phyloP scores from a whole-genome alignment of 2,888 invertebrate genomes.

The Mesopsocus fuscifrons region DNA sequence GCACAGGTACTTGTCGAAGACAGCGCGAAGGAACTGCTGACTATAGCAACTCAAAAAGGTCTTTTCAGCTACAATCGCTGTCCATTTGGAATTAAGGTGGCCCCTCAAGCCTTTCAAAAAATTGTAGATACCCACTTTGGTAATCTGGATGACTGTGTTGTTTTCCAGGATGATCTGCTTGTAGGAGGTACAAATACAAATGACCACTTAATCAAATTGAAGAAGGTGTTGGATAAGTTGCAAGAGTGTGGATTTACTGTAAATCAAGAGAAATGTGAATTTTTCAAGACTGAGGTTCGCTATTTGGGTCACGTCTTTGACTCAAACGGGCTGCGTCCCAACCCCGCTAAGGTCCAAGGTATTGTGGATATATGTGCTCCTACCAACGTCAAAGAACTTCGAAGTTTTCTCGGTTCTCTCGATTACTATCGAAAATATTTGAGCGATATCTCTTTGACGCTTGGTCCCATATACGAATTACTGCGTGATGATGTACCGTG shows the following conservation, averaged over 20 bases:
- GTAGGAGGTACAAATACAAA: too few relatives aligned
- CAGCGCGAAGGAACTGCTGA: slow-evolving; percentile 11
- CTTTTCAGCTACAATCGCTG: slow-evolving; percentile 14
- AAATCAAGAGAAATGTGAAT: neutral
- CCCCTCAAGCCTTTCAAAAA: slow-evolving; percentile 15
- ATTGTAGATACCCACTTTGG: slow-evolving; percentile 15
- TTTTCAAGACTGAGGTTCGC: neutral
- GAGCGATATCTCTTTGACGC: neutral
- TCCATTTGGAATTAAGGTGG: slow-evolving; percentile 14
- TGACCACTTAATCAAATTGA: too few relatives aligned
- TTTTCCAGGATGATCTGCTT: too few relatives aligned
- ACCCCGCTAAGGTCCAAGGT: neutral
- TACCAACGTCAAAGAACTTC: neutral
- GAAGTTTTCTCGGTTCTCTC: neutral
- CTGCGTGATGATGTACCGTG: neutral
- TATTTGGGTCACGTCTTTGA: neutral
- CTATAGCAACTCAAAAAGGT: slow-evolving; percentile 15
- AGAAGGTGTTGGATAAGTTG: too few relatives aligned
- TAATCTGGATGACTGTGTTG: too few relatives aligned
- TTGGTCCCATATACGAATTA: neutral
- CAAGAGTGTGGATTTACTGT: neutral
- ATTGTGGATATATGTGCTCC: neutral
- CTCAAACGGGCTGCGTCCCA: neutral
- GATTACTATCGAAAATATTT: neutral
- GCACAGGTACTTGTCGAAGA: slow-evolving; percentile 13